These are phyloP conservation scores for Triplophysa yarkandensis DNA, from an alignment of 2,797 vertebrate genomes.

Conservation along the genomic window DNA sequence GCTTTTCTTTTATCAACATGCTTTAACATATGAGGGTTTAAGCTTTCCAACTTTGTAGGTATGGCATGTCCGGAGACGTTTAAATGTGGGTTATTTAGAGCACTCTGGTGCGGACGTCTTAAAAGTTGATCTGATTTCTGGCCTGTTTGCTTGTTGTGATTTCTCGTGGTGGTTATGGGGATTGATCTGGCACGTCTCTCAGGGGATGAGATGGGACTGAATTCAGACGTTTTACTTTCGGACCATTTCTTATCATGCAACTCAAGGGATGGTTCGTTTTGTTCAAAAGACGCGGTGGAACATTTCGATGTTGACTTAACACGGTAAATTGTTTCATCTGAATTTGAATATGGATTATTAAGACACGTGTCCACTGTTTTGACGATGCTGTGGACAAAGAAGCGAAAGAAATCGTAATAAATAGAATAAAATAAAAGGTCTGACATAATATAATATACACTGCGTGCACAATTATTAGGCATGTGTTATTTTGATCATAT, in stretches of 20 bases:
- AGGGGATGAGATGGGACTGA: slow-evolving; percentile 58
- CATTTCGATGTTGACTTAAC: not conserved
- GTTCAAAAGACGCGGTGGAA: slow-evolving; percentile 16
- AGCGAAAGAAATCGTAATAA: not conserved
- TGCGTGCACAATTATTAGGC: too few relatives aligned
- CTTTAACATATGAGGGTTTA: slow-evolving; percentile 41
- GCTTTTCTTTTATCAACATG: slow-evolving; percentile 37
- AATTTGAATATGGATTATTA: not conserved
- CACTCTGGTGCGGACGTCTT: slow-evolving; percentile 14
- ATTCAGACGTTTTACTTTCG: slow-evolving; percentile 47
- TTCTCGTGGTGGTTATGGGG: slow-evolving; percentile 62
- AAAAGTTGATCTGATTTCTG: slow-evolving; percentile 22
- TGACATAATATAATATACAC: too few relatives aligned
- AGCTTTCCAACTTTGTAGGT: slow-evolving; percentile 19
- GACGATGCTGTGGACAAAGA: slow-evolving; percentile 17
- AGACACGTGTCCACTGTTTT: slow-evolving; percentile 14
- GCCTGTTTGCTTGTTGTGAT: slow-evolving; percentile 16
- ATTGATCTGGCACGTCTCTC: slow-evolving; percentile 64
- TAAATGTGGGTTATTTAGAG: slow-evolving; percentile 20
- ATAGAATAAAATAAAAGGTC: too few relatives aligned
- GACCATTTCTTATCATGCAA: slow-evolving; percentile 49
- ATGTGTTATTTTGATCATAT: too few relatives aligned
- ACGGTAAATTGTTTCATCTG: slow-evolving; percentile 28
- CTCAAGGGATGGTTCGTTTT: slow-evolving; percentile 60
- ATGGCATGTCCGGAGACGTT: not conserved